These are phyloP conservation scores for Varanus komodoensis DNA, from an alignment of 2,113 vertebrate species.

Conservation along the genomic window DNA sequence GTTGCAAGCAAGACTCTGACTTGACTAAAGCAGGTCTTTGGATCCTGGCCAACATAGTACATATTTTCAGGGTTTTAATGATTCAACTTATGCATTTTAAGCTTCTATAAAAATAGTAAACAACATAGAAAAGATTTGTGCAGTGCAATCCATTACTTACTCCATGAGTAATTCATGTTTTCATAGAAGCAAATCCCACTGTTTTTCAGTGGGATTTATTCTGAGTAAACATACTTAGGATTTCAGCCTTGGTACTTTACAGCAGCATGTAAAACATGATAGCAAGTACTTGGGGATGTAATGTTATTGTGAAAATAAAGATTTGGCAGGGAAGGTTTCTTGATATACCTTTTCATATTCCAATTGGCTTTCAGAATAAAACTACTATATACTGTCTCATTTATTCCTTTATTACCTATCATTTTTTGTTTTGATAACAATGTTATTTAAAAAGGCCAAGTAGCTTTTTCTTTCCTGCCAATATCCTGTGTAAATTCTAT, in stretches of 20 bases:
- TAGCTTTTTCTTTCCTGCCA: conserved; percentile 28
- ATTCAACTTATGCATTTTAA: conserved; percentile 24
- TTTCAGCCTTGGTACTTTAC: background rate
- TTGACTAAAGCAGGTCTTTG: background rate
- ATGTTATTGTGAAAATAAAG: background rate
- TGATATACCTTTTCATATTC: conserved; percentile 41
- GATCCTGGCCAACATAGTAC: background rate
- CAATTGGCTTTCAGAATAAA: conserved; percentile 62
- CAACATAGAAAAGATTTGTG: background rate
- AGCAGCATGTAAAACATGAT: background rate
- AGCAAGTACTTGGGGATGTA: background rate
- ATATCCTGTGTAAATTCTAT: background rate
- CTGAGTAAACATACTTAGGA: background rate
- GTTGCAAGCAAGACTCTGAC: background rate
- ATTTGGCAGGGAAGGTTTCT: background rate
- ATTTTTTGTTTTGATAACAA: conserved; percentile 24
- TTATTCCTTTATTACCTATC: conserved; percentile 48
- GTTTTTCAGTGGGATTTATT: background rate
- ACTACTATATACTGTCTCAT: conserved; percentile 53
- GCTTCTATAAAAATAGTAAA: background rate
- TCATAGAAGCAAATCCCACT: background rate
- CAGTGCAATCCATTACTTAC: background rate
- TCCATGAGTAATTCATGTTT: conserved; percentile 1
- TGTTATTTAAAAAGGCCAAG: conserved; percentile 35
- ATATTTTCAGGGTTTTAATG: conserved; percentile 42